Evolutionary conservation across 2,113 vertebrate species (phyloP).

Genomic region (Phocoena sinus): DNA sequence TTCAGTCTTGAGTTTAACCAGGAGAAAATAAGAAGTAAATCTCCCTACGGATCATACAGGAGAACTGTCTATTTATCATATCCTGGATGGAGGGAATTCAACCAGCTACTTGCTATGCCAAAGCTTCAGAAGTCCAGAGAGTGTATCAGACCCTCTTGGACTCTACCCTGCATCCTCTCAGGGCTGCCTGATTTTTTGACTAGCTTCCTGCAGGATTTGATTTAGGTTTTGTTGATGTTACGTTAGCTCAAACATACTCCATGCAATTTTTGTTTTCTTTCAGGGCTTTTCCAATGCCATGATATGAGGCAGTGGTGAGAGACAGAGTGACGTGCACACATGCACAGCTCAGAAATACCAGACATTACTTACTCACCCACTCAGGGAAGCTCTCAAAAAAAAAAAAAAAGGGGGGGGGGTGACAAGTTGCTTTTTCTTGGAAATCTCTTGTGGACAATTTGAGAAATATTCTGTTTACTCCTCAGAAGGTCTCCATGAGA

Average conservation of each 20-base stretch:
- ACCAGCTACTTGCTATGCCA: not conserved
- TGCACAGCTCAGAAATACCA: not conserved
- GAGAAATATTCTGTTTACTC: not conserved
- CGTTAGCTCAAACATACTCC: not conserved
- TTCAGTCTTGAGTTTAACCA: not conserved
- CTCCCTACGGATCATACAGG: rapidly evolving
- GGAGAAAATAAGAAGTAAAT: not conserved
- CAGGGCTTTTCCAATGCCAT: not conserved
- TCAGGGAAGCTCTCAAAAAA: not conserved
- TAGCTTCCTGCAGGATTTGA: not conserved
- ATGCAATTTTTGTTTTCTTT: not conserved
- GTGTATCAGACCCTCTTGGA: not conserved
- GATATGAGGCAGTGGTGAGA: not conserved
- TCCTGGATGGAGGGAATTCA: not conserved
- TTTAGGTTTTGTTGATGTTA: not conserved
- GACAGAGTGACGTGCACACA: rapidly evolving
- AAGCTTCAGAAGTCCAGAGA: not conserved
- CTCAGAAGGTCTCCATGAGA: not conserved
- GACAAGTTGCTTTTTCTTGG: not conserved
- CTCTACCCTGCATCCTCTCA: not conserved
- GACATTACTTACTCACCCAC: not conserved
- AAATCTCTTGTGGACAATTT: not conserved
- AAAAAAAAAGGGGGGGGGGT: not conserved
- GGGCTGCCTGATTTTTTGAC: not conserved
- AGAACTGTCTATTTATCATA: not conserved